phyloP scores from a whole-genome alignment of 2,888 invertebrate genomes.

The Erebia aethiops region DNA sequence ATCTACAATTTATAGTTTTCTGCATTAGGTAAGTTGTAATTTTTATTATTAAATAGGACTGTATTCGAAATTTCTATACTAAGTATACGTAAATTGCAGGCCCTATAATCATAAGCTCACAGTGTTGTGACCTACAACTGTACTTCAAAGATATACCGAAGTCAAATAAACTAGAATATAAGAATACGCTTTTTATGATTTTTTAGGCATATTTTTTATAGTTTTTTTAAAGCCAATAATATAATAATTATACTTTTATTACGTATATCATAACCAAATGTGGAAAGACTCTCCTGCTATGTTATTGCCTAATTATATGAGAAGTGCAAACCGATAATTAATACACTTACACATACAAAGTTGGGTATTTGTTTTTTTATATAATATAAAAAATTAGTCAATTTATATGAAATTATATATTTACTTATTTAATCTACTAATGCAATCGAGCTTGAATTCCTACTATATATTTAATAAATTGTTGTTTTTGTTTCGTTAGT shows the following conservation, averaged over 20 bases:
- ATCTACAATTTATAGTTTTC: too few relatives aligned
- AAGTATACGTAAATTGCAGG: too few relatives aligned
- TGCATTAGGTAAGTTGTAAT: background rate
- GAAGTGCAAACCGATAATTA: slow-evolving; percentile 48
- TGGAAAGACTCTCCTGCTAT: slow-evolving; percentile 38
- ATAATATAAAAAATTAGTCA: slow-evolving; percentile 49
- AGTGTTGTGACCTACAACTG: background rate
- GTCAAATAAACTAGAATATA: background rate
- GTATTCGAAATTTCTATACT: background rate
- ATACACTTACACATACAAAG: slow-evolving; percentile 58
- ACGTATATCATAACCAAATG: background rate
- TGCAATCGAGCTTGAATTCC: slow-evolving; percentile 64
- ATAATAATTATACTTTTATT: background rate
- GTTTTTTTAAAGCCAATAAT: background rate
- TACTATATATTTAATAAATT: slow-evolving; percentile 37
- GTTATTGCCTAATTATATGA: slow-evolving; percentile 34
- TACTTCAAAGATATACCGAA: background rate
- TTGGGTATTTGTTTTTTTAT: slow-evolving; percentile 55
- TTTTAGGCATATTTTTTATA: background rate
- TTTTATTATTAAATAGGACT: background rate
- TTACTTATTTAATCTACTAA: slow-evolving; percentile 40
- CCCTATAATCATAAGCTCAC: too few relatives aligned
- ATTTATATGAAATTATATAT: slow-evolving; percentile 49
- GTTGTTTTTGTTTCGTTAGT: slow-evolving; percentile 28
- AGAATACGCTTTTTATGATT: background rate